Evolutionary conservation across 2,888 invertebrate species (phyloP).

Genomic region (Melanotus villosus): DNA sequence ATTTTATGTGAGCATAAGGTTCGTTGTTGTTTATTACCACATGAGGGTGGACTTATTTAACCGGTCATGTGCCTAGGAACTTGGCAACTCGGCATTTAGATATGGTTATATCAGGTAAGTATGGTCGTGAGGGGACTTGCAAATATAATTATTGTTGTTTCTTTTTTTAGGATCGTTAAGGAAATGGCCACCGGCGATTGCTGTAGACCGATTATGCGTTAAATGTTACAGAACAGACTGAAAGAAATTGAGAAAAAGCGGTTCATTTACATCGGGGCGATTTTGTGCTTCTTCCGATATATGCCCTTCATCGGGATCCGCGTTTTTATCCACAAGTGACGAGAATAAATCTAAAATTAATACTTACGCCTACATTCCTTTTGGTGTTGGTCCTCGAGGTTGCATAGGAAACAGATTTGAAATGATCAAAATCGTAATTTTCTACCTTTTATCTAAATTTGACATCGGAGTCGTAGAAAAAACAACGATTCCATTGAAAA

Average conservation of each 20-base stretch:
- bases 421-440: slow-evolving; percentile 56
- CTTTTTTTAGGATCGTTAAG: slow-evolving; percentile 60
- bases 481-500: slow-evolving; percentile 55
- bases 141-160: too few relatives aligned
- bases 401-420: slow-evolving; percentile 62
- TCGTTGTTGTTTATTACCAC: too few relatives aligned
- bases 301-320: slow-evolving; percentile 66
- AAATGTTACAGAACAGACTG: slow-evolving; percentile 51
- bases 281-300: slow-evolving; percentile 45
- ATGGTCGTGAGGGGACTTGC: too few relatives aligned
- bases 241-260: slow-evolving; percentile 35
- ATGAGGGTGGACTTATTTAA: too few relatives aligned
- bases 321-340: slow-evolving; percentile 64
- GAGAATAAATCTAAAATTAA: slow-evolving; percentile 65
- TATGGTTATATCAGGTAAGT: slow-evolving; percentile 75
- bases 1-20: too few relatives aligned
- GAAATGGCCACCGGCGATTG: slow-evolving; percentile 57
- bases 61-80: too few relatives aligned
- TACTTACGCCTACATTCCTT: slow-evolving; percentile 64
- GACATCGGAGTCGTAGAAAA: slow-evolving; percentile 57
- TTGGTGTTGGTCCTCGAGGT: slow-evolving; percentile 68
- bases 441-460: slow-evolving; percentile 56
- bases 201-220: slow-evolving; percentile 52
- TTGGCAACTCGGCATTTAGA: too few relatives aligned
- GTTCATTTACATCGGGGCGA: slow-evolving; percentile 50